These are phyloP conservation scores for Ectobius pallidus DNA, from an alignment of 2,888 invertebrate genomes.

Conservation along the genomic window DNA sequence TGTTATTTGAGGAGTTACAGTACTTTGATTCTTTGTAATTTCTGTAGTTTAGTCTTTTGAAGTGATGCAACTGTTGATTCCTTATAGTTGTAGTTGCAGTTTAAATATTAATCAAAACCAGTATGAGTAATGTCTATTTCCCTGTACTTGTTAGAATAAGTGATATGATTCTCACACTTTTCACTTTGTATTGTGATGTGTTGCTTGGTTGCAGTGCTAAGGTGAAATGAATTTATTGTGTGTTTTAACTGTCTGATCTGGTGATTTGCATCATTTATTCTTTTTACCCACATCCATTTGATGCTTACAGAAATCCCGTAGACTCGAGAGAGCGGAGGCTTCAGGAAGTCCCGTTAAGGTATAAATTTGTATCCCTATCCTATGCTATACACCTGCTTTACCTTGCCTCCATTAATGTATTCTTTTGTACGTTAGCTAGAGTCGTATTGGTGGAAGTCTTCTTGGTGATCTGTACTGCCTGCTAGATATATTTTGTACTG, in stretches of 20 bases:
- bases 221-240: neutral
- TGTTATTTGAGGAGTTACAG: no score
- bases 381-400: slow-evolving; percentile 16
- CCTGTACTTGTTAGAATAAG: no score
- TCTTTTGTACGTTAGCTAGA: neutral
- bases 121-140: no score
- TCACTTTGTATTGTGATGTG: neutral
- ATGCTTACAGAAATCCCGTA: slow-evolving; percentile 75
- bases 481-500: neutral
- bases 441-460: neutral
- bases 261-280: neutral
- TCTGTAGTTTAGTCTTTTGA: no score
- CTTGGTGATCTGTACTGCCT: neutral
- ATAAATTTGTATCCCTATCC: slow-evolving; percentile 48
- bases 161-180: no score
- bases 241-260: neutral
- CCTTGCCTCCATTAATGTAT: slow-evolving; percentile 10
- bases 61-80: no score
- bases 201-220: neutral
- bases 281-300: slow-evolving; percentile 20
- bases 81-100: no score
- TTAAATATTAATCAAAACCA: no score
- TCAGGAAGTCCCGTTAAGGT: slow-evolving; percentile 73
- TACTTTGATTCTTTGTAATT: no score
- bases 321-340: slow-evolving; percentile 71